These are phyloP conservation scores for Pelobates fuscus DNA, from an alignment of 2,113 vertebrate species.

Conservation along the genomic window DNA sequence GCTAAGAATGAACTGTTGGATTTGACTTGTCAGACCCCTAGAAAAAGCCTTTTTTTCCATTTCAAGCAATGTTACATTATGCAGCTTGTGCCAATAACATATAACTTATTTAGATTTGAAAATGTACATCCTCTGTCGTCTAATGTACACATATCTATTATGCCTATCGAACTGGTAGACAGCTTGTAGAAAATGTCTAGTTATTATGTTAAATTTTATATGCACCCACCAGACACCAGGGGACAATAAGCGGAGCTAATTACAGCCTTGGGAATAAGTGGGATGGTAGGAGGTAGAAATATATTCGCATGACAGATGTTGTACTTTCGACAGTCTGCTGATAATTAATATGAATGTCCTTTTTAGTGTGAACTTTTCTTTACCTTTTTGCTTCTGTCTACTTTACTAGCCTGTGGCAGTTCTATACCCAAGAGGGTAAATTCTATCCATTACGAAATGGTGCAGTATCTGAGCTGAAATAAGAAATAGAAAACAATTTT, in stretches of 20 bases:
- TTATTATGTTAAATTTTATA: constrained; percentile 52
- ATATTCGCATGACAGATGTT: constrained; percentile 13
- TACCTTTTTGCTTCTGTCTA: constrained; percentile 45
- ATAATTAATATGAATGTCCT: constrained; percentile 41
- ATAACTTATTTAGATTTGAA: constrained; percentile 20
- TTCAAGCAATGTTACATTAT: constrained; percentile 27
- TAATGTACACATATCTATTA: constrained; percentile 34
- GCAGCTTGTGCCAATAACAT: constrained; percentile 39
- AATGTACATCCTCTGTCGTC: constrained; percentile 33
- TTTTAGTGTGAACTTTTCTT: constrained; percentile 46
- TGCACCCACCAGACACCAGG: constrained; percentile 41
- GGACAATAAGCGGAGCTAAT: constrained; percentile 37
- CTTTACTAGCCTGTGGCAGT: constrained; percentile 29
- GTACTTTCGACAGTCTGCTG: constrained; percentile 37
- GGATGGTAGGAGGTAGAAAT: constrained; percentile 37
- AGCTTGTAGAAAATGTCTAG: constrained; percentile 50
- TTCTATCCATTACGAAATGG: constrained; percentile 44
- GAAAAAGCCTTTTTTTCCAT: constrained; percentile 35
- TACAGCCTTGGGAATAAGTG: constrained; percentile 25
- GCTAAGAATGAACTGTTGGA: constrained; percentile 20
- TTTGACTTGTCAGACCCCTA: constrained; percentile 47
- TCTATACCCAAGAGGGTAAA: constrained; percentile 46
- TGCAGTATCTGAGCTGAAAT: constrained; percentile 40
- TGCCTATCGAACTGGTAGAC: constrained; percentile 44
- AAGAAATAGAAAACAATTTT: constrained; percentile 41